Evolutionary conservation across 2,113 vertebrate genomes (phyloP), one percentile per base, ranked within the genome.

Genomic region (Elephantulus edwardii): DNA sequence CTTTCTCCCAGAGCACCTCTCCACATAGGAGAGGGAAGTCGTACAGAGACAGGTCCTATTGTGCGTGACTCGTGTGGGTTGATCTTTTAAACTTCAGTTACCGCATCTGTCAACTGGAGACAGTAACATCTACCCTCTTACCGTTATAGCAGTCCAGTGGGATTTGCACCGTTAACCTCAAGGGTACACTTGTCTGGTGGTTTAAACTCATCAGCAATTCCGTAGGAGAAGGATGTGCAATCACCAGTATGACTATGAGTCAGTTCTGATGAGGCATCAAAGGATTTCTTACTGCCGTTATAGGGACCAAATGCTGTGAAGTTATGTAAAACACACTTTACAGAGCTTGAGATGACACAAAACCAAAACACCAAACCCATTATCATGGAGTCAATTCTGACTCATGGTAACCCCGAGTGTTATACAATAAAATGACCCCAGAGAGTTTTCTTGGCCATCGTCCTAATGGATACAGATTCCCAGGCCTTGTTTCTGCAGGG

Each of bases 101-200:
- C 9, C 3, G 14, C 33, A n/a, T 93, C 89, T 90, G 40, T 88
- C 78, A 92, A 88, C 62, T 64, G 46, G 62, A 89, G 80, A 66
- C 72, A 68, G 91, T 81, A 91, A 64, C 38, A 56, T 78, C 26
- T 35, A 56, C 22, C n/a, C n/a, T 89, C 38, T 92, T 91, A 71
- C 3, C 13, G 28, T 48, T 64, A 11, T 8, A 50, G 48, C n/a
- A n/a, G n/a, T n/a, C n/a, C n/a, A n/a, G n/a, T n/a, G n/a, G n/a
- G n/a, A n/a, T n/a, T n/a, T n/a, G n/a, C n/a, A n/a, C n/a, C n/a
- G n/a, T n/a, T n/a, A n/a, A n/a, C n/a, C n/a, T n/a, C n/a, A n/a
- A n/a, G n/a, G n/a, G n/a, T n/a, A n/a, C n/a, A n/a, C n/a, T n/a
- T n/a, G n/a, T n/a, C n/a, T n/a, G n/a, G n/a, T n/a, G n/a, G n/a